Evolutionary conservation across 2,113 vertebrate genomes (phyloP), one percentile per base, ranked within the genome.

Genomic region (Condylura cristata): DNA sequence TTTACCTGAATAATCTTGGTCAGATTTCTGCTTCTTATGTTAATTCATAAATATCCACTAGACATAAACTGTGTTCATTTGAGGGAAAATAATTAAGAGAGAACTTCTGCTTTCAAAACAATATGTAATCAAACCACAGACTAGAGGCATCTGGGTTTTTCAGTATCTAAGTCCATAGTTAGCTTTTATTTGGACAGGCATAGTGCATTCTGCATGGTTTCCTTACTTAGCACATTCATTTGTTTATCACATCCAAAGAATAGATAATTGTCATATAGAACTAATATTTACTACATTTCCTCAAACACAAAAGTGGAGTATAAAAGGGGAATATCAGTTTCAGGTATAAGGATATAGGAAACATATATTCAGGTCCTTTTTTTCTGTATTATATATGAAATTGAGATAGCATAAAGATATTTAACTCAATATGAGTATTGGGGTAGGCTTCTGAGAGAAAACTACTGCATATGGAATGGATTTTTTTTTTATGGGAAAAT

Each of bases 21-120:
- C 41, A 81, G 37, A 56, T 9, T 81, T 88, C 75, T 61, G 30
- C 6, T 89, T 74, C n/a, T 34, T 28, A 13, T 60, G 14, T 56
- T 46, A 80, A 46, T 22, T n/a, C 26, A 72, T 2, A 44, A 4
- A 14, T 78, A 17, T 72, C 87, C 34, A 53, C 28, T 46, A 75
- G 16, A n/a, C 86, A 14, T 37, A 86, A 39, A 71, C 7, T 75
- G 32, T 82, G 34, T 78, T 93, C 12, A 8, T 90, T 68, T 95
- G 61, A 63, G 86, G 24, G 39, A 83, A 7, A 91, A 30, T 89
- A 92, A 86, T 85, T 74, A 86, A 60, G 41, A 34, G 41, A 34
- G 91, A 61, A 48, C 26, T 63, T 89, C 28, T 39, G 3, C 26
- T 79, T 90, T 86, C 53, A 90, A 92, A 95, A 93, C 46, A 89